phyloP scores from a whole-genome alignment of 2,888 invertebrate species.

The Morpho deidamia region DNA sequence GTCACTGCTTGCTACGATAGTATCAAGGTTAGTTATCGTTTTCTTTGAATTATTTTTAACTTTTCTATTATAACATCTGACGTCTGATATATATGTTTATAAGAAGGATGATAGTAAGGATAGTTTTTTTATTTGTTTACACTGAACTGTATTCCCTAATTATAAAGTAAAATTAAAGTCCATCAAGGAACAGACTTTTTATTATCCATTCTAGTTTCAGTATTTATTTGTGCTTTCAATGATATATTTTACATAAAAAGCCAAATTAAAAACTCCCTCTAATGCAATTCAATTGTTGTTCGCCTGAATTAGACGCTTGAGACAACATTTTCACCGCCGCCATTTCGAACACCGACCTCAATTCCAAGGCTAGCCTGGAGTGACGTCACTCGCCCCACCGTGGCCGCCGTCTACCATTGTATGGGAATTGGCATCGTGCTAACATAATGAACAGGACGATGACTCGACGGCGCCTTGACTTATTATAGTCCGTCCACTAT shows the following conservation, averaged over 20 bases:
- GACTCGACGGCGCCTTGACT: constrained; percentile 41
- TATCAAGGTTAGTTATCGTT: constrained; percentile 92
- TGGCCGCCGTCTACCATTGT: constrained; percentile 56
- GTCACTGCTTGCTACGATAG: constrained; percentile 99
- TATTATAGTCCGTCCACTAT: constrained; percentile 24
- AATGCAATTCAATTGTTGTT: constrained; percentile 16
- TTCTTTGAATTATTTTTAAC: constrained; percentile 2
- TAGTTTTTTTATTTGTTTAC: too few relatives aligned
- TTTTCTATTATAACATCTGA: too few relatives aligned
- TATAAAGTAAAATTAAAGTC: too few relatives aligned
- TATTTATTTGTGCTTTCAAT: too few relatives aligned
- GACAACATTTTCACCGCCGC: constrained; percentile 62
- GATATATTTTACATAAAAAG: not conserved
- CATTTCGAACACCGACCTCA: constrained; percentile 67
- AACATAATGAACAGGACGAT: constrained; percentile 61
- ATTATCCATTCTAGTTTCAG: too few relatives aligned
- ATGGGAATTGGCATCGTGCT: constrained; percentile 61
- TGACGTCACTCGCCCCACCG: constrained; percentile 64
- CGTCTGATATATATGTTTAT: too few relatives aligned
- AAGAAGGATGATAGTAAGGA: too few relatives aligned
- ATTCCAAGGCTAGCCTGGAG: constrained; percentile 66
- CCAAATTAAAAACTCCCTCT: constrained; percentile 4
- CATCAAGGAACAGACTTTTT: too few relatives aligned
- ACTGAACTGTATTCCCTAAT: too few relatives aligned
- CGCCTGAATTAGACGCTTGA: constrained; percentile 39